Base-by-base conservation (phyloP, 2,888 invertebrate genomes). In the Drosophila longiperda region DNA sequence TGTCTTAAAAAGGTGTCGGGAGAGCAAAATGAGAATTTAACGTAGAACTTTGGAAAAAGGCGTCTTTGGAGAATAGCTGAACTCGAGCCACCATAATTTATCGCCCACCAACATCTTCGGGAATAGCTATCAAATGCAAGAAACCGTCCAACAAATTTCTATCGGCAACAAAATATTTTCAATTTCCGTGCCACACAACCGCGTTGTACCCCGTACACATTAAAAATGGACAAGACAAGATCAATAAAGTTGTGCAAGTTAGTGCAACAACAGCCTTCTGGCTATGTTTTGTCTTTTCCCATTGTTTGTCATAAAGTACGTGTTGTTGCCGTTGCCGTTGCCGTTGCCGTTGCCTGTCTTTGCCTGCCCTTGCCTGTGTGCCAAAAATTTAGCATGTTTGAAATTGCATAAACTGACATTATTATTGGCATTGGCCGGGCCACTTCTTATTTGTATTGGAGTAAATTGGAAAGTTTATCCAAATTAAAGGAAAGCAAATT, bases 91-190 rank as follows among this genome's bases (percentile, higher is more conserved):
- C 33, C 58, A 59, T 50, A n/a, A 50, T 23, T 49, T 40, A 33
- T 29, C 17, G 49, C 17, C 23, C 12, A 38, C 38, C 7, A 48
- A 38, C 53, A 61, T 48, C 45, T 23, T 48, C 42, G 40, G 32
- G 54, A 73, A 59, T 53, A 69, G 42, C 64, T 59, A 54, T 40
- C 62, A 69, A 73, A 65, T 60, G 29, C 42, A 52, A 45, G 34
- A 17, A 45, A 61, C 54, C 53, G 60, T 49, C 63, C 67, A 73
- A 75, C 68, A 66, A 77, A 73, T 77, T 79, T 84, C 79, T 59
- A 74, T 73, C 59, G 57, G 67, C 67, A 57, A 32, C 80, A 72
- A 78, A 84, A 81, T 75, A 83, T 79, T 79, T 81, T 77, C 80
- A 82, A 80, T 87, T 84, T 84, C 73, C 74, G 60, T 61, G 70